Evolutionary conservation across 2,797 vertebrate genomes (phyloP).

Genomic region (Gallirallus australis): DNA sequence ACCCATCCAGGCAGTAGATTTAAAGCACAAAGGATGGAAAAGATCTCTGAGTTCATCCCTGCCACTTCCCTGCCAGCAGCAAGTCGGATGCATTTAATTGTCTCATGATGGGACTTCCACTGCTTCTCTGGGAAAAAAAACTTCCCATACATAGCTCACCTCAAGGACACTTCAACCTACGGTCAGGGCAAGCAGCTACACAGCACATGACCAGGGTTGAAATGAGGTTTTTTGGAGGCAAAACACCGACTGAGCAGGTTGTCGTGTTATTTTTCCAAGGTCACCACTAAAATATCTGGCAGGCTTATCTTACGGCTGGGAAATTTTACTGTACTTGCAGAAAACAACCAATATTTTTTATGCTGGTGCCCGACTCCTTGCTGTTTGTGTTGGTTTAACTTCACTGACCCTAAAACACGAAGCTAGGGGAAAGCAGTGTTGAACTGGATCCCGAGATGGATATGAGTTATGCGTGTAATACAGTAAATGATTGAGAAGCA

Average conservation of each 20-base stretch:
- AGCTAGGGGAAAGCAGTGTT: background rate
- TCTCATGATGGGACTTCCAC: constrained; percentile 4
- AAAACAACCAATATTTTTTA: constrained; percentile 40
- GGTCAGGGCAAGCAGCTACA: background rate
- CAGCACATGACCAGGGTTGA: constrained; percentile 37
- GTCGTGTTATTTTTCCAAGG: constrained; percentile 49
- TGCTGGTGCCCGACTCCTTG: background rate
- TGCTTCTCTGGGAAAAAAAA: background rate
- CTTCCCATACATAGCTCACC: background rate
- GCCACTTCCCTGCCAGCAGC: constrained; percentile 38
- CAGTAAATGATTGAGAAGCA: constrained; percentile 52
- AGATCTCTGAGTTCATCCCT: background rate
- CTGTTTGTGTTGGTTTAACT: constrained; percentile 67
- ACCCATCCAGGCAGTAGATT: background rate
- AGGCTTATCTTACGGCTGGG: constrained; percentile 1
- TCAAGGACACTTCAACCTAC: background rate
- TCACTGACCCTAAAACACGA: constrained; percentile 23
- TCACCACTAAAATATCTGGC: constrained; percentile 49
- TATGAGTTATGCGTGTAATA: constrained; percentile 34
- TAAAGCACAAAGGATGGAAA: constrained; percentile 21
- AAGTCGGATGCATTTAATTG: background rate
- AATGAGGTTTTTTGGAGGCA: constrained; percentile 52
- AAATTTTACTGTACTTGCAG: constrained; percentile 65
- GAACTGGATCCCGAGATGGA: background rate
- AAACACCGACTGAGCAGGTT: constrained; percentile 47